phyloP scores from a whole-genome alignment of 2,113 vertebrate species.

The Prionailurus viverrinus region DNA sequence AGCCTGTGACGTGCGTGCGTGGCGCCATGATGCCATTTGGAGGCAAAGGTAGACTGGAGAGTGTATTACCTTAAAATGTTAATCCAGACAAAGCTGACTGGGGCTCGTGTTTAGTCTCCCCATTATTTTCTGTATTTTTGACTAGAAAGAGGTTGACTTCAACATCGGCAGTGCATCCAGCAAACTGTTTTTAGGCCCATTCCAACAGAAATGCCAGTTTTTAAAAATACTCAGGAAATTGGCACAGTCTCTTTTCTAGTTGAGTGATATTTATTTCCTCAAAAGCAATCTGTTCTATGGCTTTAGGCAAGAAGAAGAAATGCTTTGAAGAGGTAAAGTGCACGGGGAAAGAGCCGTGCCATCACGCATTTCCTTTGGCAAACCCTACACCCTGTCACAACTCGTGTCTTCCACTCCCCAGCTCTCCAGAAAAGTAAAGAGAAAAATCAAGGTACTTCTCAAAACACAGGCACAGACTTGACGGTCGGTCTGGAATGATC shows the following conservation, averaged over 20 bases:
- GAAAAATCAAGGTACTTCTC: background rate
- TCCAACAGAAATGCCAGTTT: constrained; percentile 54
- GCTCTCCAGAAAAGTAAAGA: background rate
- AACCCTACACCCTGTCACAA: background rate
- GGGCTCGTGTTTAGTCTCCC: background rate
- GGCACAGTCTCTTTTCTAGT: background rate
- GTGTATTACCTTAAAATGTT: background rate
- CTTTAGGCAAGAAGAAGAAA: constrained; percentile 23
- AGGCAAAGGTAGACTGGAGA: background rate
- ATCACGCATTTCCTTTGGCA: background rate
- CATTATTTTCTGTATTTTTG: constrained; percentile 3
- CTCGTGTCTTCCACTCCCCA: background rate
- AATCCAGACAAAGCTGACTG: background rate
- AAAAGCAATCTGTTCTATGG: background rate
- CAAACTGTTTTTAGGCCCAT: background rate
- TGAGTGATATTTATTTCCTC: constrained; percentile 46
- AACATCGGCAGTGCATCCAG: background rate
- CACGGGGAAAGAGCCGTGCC: background rate
- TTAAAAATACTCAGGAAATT: constrained; percentile 58
- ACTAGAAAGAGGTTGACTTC: constrained; percentile 2
- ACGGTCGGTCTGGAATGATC: background rate
- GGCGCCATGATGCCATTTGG: background rate
- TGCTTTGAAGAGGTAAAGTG: background rate
- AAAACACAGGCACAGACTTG: background rate
- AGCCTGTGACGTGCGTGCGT: background rate